These are phyloP conservation scores for Caenorhabditis sp. DNA, from an alignment of 2,888 invertebrate genomes.

Conservation along the genomic window DNA sequence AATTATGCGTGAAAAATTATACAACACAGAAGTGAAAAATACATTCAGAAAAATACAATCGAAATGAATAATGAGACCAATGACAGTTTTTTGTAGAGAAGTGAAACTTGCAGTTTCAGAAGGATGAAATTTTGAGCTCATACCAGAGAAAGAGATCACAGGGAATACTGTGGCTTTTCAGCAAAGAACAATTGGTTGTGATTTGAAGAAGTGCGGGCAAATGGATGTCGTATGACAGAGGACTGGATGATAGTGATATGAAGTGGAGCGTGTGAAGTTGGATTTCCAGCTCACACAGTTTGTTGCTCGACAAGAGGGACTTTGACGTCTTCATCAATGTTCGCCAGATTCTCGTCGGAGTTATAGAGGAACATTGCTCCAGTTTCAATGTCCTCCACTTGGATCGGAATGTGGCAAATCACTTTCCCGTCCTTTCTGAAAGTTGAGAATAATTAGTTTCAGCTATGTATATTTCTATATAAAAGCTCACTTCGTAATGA, in stretches of 20 bases:
- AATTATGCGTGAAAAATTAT: background rate
- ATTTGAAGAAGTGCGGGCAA: slow-evolving; percentile 6
- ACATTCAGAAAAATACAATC: background rate
- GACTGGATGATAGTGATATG: slow-evolving; percentile 39
- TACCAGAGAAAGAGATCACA: slow-evolving; percentile 66
- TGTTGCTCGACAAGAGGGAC: slow-evolving; percentile 49
- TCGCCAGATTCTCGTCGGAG: slow-evolving; percentile 61
- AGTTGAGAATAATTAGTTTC: background rate
- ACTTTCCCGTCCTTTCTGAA: slow-evolving; percentile 66
- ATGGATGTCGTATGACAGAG: background rate
- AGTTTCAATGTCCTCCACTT: slow-evolving; percentile 66
- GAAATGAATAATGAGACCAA: slow-evolving; percentile 4
- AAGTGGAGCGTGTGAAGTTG: background rate
- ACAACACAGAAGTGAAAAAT: too few relatives aligned
- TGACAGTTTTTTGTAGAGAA: background rate
- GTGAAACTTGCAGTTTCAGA: background rate
- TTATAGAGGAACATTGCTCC: slow-evolving; percentile 68
- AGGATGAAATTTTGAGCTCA: slow-evolving; percentile 26
- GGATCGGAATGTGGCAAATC: slow-evolving; percentile 66
- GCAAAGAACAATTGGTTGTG: background rate
- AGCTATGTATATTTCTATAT: background rate
- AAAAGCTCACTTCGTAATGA: slow-evolving; percentile 61
- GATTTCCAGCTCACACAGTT: slow-evolving; percentile 12
- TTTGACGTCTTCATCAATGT: slow-evolving; percentile 41
- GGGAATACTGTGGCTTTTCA: slow-evolving; percentile 45